A percentile compares a stretch with the other conserved stretches of the same genome.
Conservation (phyloP, 1,140 invertebrate genomes). For the Tetraneura akinire region DNA sequence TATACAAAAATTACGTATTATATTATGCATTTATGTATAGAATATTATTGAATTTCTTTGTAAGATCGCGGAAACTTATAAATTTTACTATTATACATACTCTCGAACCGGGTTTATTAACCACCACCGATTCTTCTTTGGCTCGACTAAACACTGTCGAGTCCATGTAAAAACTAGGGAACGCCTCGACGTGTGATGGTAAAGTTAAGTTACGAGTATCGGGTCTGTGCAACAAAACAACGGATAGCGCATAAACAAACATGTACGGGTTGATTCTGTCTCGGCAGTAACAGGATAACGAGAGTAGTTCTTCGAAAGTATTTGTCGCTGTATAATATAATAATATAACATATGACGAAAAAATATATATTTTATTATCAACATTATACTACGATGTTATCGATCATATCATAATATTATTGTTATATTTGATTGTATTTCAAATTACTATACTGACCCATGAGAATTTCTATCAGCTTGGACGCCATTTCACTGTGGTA, state of each 20-base stretch:
- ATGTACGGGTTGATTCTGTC: conserved; percentile 75
- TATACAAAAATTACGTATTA: no score
- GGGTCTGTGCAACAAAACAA: conserved; percentile 72
- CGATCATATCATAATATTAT: no score
- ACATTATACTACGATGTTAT: no score
- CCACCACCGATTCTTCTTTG: conserved; percentile 69
- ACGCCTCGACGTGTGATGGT: conserved; percentile 71
- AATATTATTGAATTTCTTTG: background rate
- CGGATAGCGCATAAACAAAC: conserved; percentile 76
- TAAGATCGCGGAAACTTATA: background rate
- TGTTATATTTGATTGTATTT: no score
- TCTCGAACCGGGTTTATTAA: conserved; percentile 66
- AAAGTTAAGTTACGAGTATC: conserved; percentile 73
- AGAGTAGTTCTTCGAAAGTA: conserved; percentile 27
- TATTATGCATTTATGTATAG: no score
- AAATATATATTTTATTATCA: no score
- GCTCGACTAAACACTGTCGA: conserved; percentile 69
- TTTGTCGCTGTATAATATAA: conserved; percentile 20
- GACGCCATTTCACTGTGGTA: conserved; percentile 70
- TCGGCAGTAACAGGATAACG: conserved; percentile 65
- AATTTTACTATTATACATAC: conserved; percentile 59
- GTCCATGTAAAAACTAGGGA: conserved; percentile 79
- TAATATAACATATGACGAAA: background rate
- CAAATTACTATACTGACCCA: conserved; percentile 61
- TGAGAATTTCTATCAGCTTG: conserved; percentile 72